A percentile compares a stretch with the other conserved stretches of the same genome.
These are phyloP conservation scores for Brachionichthys hirsutus DNA, from an alignment of 2,113 vertebrate species.

Conservation along the genomic window DNA sequence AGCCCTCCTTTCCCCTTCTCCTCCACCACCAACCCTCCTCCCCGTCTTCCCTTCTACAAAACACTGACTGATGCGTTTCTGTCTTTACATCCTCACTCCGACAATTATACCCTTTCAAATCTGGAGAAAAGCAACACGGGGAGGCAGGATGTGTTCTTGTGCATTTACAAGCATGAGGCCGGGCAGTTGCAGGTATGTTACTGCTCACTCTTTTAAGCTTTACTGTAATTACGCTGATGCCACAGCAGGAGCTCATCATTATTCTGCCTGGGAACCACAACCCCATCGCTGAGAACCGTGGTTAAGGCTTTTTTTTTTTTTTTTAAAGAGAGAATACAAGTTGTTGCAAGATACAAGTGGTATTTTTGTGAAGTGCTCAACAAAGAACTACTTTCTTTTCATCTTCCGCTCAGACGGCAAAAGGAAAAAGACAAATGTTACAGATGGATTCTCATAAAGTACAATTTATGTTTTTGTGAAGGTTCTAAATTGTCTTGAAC, in stretches of 20 bases:
- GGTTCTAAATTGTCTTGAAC: too few relatives aligned
- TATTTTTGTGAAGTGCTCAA: conserved; percentile 13
- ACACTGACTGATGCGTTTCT: conserved; percentile 41
- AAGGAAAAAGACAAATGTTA: too few relatives aligned
- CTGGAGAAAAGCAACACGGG: conserved; percentile 4
- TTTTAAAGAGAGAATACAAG: conserved; percentile 44
- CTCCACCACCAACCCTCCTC: not conserved
- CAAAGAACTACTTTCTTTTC: too few relatives aligned
- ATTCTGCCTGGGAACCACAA: conserved; percentile 35
- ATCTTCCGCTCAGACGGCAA: too few relatives aligned
- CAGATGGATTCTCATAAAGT: too few relatives aligned
- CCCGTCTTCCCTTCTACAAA: not conserved
- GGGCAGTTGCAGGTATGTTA: conserved; percentile 26
- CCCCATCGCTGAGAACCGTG: not conserved
- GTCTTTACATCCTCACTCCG: conserved; percentile 28
- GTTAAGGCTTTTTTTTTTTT: conserved; percentile 50
- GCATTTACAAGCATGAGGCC: conserved; percentile 17
- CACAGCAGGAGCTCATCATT: conserved; percentile 39
- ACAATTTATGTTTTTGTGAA: too few relatives aligned
- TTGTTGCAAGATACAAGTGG: conserved; percentile 24
- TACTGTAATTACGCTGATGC: conserved; percentile 59
- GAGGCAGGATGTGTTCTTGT: conserved; percentile 45
- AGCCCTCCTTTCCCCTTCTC: not conserved
- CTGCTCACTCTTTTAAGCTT: conserved; percentile 2
- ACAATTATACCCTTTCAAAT: conserved; percentile 49